Evolutionary conservation across 2,797 vertebrate species (phyloP).

Genomic region (Tenualosa ilisha): DNA sequence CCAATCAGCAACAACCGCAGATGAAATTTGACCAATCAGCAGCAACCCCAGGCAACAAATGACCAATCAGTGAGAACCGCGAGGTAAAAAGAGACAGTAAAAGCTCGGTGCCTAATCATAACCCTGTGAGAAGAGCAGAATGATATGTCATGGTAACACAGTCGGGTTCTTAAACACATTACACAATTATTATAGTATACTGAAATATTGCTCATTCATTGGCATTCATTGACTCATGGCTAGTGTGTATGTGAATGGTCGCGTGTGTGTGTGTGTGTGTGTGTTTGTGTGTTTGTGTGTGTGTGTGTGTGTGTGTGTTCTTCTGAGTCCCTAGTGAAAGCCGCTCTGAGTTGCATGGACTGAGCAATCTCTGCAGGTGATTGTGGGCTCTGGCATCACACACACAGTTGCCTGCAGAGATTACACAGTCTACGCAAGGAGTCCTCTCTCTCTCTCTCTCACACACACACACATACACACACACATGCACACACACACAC

Average conservation of each 20-base stretch:
- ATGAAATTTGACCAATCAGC: conserved; percentile 27
- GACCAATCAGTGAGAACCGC: background rate
- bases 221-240: no score
- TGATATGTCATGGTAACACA: no score
- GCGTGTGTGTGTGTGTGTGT: conserved; percentile 11
- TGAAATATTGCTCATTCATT: no score
- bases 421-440: conserved; percentile 76
- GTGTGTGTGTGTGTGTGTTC: conserved; percentile 42
- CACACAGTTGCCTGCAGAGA: conserved; percentile 93
- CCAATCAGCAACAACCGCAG: conserved; percentile 31
- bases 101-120: background rate
- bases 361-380: conserved; percentile 83
- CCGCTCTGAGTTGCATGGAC: conserved; percentile 62
- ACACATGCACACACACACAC: background rate
- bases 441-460: background rate
- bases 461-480: background rate
- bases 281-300: conserved; percentile 50
- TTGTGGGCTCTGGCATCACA: conserved; percentile 77
- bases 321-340: background rate
- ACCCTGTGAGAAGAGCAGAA: background rate
- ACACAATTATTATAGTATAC: no score
- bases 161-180: no score
- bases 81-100: background rate
- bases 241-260: background rate
- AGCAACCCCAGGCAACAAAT: conserved; percentile 42